These are phyloP conservation scores for Trichogramma pretiosum DNA, from an alignment of 1,140 invertebrate species.

Conservation along the genomic window DNA sequence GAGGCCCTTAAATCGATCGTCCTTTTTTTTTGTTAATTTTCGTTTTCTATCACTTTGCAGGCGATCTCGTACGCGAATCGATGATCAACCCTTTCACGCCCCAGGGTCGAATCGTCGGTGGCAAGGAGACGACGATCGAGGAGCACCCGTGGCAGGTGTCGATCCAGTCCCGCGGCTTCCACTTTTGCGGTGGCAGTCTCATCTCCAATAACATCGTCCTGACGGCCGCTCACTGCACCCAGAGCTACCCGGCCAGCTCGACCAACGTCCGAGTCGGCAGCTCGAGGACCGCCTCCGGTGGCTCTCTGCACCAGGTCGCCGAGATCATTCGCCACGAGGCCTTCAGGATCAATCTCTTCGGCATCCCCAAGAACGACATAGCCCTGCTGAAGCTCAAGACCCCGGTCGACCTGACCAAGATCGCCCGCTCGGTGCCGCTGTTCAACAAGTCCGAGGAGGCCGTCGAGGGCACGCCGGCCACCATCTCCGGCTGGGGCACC, in stretches of 20 bases:
- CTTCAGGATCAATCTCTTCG: not conserved
- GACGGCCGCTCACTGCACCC: too few species aligned
- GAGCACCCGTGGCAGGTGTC: too few species aligned
- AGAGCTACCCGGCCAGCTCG: not conserved
- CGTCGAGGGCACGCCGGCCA: slow-evolving; percentile 20
- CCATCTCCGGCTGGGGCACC: slow-evolving; percentile 40
- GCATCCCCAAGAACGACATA: slow-evolving; percentile 47
- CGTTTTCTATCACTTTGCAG: too few species aligned
- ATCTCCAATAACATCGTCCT: too few species aligned
- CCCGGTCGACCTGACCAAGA: slow-evolving; percentile 45
- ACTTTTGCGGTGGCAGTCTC: too few species aligned
- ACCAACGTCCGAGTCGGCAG: not conserved
- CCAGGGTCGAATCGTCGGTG: too few species aligned
- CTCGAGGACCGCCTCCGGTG: not conserved
- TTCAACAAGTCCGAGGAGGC: slow-evolving; percentile 18
- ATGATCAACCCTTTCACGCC: too few species aligned
- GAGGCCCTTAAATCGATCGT: too few species aligned
- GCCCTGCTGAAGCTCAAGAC: slow-evolving; percentile 50
- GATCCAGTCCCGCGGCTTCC: too few species aligned
- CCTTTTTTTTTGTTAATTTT: too few species aligned
- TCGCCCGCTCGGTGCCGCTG: slow-evolving; percentile 45
- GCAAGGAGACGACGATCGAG: too few species aligned
- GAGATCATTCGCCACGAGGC: not conserved
- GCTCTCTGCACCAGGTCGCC: not conserved
- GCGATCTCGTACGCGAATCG: too few species aligned